Conservation (phyloP, 2,113 vertebrate species). For the Lichenostomus cassidix region DNA sequence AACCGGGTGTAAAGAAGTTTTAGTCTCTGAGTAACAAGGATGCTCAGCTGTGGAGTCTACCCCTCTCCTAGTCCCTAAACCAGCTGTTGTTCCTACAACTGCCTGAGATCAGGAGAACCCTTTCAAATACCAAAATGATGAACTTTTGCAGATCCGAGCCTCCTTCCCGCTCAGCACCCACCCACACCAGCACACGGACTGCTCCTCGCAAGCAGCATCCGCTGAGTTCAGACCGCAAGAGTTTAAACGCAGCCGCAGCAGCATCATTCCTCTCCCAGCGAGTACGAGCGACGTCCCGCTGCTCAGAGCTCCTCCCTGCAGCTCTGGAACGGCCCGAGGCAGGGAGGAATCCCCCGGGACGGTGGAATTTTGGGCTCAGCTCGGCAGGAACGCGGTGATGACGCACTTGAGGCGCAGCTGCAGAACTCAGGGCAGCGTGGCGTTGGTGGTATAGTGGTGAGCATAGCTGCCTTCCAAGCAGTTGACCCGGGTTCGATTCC, state of each 20-base stretch:
- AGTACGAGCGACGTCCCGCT: fast-evolving
- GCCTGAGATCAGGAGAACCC: fast-evolving
- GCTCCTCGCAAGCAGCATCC: fast-evolving
- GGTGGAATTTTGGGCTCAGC: fast-evolving
- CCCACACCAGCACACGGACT: fast-evolving
- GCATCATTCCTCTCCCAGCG: fast-evolving
- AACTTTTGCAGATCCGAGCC: fast-evolving
- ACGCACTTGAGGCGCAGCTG: fast-evolving
- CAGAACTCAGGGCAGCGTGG: fast-evolving
- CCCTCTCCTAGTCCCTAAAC: neutral
- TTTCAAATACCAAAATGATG: fast-evolving
- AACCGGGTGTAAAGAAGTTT: neutral
- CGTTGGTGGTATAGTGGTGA: conserved; percentile 82
- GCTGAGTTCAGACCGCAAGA: fast-evolving
- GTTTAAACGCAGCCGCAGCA: fast-evolving
- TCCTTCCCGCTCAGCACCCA: fast-evolving
- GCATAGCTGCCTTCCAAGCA: conserved; percentile 83
- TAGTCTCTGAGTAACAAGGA: fast-evolving
- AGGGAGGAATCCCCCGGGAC: fast-evolving
- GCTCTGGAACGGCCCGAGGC: fast-evolving
- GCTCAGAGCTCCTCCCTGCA: neutral
- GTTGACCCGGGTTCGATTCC: conserved; percentile 73
- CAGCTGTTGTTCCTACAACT: fast-evolving
- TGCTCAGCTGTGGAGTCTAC: fast-evolving
- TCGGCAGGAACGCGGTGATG: fast-evolving